A percentile compares a stretch with the other conserved stretches of the same genome.
phyloP scores from a whole-genome alignment of 2,797 vertebrate species.

The Melanotaenia nigrans region DNA sequence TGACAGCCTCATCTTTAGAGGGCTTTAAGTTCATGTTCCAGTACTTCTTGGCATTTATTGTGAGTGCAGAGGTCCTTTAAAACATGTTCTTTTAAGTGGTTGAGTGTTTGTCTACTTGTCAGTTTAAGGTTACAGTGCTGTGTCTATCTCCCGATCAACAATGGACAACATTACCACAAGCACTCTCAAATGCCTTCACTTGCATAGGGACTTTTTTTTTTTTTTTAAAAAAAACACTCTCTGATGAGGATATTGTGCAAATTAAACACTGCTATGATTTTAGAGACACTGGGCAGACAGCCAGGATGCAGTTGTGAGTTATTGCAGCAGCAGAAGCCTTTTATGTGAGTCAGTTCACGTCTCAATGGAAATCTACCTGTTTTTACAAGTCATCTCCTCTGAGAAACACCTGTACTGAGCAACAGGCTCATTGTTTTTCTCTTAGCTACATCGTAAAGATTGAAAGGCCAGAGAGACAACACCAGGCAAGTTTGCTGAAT shows the following conservation, averaged over 20 bases:
- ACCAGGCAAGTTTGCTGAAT: constrained; percentile 86
- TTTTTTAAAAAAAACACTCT: constrained; percentile 17
- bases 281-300: constrained; percentile 73
- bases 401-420: constrained; percentile 80
- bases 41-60: constrained; percentile 59
- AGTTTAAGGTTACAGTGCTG: constrained; percentile 77
- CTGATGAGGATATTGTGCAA: constrained; percentile 68
- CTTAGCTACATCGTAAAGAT: constrained; percentile 80
- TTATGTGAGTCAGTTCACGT: constrained; percentile 76
- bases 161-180: constrained; percentile 84
- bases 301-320: constrained; percentile 73
- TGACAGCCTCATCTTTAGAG: constrained; percentile 72
- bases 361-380: constrained; percentile 82
- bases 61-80: constrained; percentile 60
- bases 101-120: constrained; percentile 68
- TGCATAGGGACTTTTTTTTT: constrained; percentile 26
- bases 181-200: constrained; percentile 72
- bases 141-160: constrained; percentile 84
- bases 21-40: constrained; percentile 62
- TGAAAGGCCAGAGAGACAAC: constrained; percentile 80
- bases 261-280: constrained; percentile 79
- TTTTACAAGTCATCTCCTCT: constrained; percentile 84
- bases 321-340: constrained; percentile 69
- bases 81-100: constrained; percentile 63
- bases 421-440: constrained; percentile 82